These are phyloP conservation scores for Aphis gossypii DNA, from an alignment of 1,140 invertebrate genomes.

Conservation along the genomic window DNA sequence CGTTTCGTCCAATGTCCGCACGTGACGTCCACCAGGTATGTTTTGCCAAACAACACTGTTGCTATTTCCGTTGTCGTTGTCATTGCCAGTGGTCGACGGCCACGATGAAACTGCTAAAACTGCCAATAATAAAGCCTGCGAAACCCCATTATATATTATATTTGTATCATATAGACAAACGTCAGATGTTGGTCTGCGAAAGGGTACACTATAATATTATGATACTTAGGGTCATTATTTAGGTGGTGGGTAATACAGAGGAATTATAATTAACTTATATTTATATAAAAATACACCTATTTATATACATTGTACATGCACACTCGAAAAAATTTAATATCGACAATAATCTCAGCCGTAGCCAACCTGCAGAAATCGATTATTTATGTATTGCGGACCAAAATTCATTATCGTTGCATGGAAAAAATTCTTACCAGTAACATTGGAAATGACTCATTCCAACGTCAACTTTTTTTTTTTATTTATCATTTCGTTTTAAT, in stretches of 20 bases:
- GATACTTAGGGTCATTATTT: background rate
- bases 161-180: background rate
- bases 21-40: background rate
- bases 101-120: background rate
- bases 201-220: background rate
- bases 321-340: background rate
- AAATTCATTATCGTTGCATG: background rate
- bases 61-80: background rate
- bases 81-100: background rate
- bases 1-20: conserved; percentile 1
- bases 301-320: background rate
- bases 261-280: background rate
- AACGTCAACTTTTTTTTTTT: background rate
- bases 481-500: background rate
- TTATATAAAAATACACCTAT: background rate
- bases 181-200: background rate
- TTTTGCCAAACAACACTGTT: background rate
- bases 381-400: background rate
- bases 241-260: background rate
- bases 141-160: background rate
- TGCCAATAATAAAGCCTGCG: background rate
- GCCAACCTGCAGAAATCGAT: background rate
- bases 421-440: background rate
- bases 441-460: background rate
- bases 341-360: background rate